phyloP scores from a whole-genome alignment of 2,888 invertebrate genomes.

The Drosophila lacicola region DNA sequence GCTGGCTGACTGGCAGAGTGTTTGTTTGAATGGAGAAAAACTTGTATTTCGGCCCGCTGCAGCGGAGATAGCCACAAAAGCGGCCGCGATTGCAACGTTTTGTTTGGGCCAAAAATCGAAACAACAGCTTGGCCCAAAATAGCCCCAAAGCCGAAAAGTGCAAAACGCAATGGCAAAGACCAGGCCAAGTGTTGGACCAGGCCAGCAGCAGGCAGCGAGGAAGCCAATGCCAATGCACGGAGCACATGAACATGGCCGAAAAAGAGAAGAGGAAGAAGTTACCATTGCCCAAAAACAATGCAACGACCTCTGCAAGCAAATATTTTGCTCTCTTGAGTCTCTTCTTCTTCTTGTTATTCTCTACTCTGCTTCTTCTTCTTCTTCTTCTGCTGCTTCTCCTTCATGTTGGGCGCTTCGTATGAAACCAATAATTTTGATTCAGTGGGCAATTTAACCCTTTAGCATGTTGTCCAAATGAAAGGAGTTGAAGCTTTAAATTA shows the following conservation, averaged over 20 bases:
- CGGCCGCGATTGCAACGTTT: slow-evolving; percentile 40
- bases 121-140: slow-evolving; percentile 27
- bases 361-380: not conserved
- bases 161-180: slow-evolving; percentile 67
- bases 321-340: slow-evolving; percentile 27
- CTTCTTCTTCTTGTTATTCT: slow-evolving; percentile 17
- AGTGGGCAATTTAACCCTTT: slow-evolving; percentile 85
- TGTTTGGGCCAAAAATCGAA: slow-evolving; percentile 20
- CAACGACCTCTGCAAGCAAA: slow-evolving; percentile 61
- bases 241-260: slow-evolving; percentile 52
- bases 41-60: slow-evolving; percentile 58
- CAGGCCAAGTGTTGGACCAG: slow-evolving; percentile 43
- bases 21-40: slow-evolving; percentile 67
- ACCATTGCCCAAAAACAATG: slow-evolving; percentile 70
- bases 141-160: slow-evolving; percentile 66
- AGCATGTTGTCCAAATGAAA: slow-evolving; percentile 83
- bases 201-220: slow-evolving; percentile 25
- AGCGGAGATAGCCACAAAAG: slow-evolving; percentile 49
- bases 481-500: slow-evolving; percentile 80
- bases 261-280: slow-evolving; percentile 26
- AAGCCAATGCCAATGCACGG: slow-evolving; percentile 29
- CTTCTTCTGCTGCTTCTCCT: slow-evolving; percentile 1
- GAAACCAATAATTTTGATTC: slow-evolving; percentile 85
- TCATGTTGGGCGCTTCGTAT: slow-evolving; percentile 43
- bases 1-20: slow-evolving; percentile 13